phyloP scores from a whole-genome alignment of 1,140 invertebrate genomes.

The Drosophila tristis region DNA sequence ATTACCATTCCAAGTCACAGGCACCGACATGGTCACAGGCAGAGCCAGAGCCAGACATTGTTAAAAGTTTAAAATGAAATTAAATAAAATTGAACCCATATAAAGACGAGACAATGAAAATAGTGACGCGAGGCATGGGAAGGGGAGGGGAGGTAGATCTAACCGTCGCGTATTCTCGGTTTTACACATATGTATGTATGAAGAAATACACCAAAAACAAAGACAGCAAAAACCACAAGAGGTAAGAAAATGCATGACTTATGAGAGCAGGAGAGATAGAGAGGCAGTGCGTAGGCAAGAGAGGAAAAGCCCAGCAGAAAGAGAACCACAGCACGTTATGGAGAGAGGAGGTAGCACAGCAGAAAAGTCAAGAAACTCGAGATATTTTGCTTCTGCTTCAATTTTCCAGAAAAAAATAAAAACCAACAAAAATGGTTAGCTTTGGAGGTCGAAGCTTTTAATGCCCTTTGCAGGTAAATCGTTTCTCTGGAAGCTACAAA shows the following conservation, averaged over 20 bases:
- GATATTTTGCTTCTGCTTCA: slow-evolving; percentile 56
- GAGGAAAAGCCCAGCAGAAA: slow-evolving; percentile 15
- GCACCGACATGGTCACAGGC: slow-evolving; percentile 31
- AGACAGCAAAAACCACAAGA: slow-evolving; percentile 45
- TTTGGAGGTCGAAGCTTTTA: background rate
- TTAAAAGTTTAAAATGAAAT: slow-evolving; percentile 78
- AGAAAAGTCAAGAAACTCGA: slow-evolving; percentile 80
- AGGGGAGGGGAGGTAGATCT: too few species aligned
- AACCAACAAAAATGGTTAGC: slow-evolving; percentile 12
- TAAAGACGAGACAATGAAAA: slow-evolving; percentile 54
- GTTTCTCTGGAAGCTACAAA: too few species aligned
- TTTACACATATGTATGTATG: slow-evolving; percentile 43
- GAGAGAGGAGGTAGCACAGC: slow-evolving; percentile 54
- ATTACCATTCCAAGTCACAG: slow-evolving; percentile 65
- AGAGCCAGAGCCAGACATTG: slow-evolving; percentile 61
- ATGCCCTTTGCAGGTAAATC: too few species aligned
- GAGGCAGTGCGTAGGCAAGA: slow-evolving; percentile 28
- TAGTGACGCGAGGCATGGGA: slow-evolving; percentile 15
- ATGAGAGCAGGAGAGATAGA: slow-evolving; percentile 41
- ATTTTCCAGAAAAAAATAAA: slow-evolving; percentile 18
- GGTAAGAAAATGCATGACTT: slow-evolving; percentile 58
- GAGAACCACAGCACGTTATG: slow-evolving; percentile 1
- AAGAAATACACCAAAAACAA: slow-evolving; percentile 57
- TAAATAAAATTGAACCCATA: slow-evolving; percentile 79
- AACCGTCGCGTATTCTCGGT: slow-evolving; percentile 27